These are phyloP conservation scores for Vollenhovia emeryi DNA, from an alignment of 1,140 invertebrate species.

Conservation along the genomic window DNA sequence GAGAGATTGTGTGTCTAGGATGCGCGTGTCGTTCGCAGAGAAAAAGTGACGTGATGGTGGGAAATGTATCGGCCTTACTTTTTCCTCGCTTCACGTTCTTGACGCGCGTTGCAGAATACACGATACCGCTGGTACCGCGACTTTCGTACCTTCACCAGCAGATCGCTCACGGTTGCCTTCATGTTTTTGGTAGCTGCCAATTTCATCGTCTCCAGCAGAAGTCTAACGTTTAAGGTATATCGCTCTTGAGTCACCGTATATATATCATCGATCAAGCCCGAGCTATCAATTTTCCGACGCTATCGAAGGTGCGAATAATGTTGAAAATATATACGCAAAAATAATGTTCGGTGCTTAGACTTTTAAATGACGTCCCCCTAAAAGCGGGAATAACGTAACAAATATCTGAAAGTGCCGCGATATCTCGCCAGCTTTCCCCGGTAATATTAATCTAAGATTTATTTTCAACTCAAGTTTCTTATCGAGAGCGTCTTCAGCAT, in stretches of 20 bases:
- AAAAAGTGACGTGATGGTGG: slow-evolving; percentile 51
- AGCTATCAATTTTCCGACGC: neutral
- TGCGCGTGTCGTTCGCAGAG: slow-evolving; percentile 44
- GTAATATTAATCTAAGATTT: neutral
- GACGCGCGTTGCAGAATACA: slow-evolving; percentile 76
- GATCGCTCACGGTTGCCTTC: slow-evolving; percentile 53
- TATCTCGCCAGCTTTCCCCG: neutral
- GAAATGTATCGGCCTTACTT: slow-evolving; percentile 72
- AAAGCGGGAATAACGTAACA: neutral
- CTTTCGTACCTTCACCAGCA: slow-evolving; percentile 70
- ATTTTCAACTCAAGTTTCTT: neutral
- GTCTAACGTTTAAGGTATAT: slow-evolving; percentile 14
- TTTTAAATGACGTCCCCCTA: neutral
- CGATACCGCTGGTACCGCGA: slow-evolving; percentile 79
- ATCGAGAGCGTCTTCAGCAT: neutral
- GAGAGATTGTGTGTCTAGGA: slow-evolving; percentile 21
- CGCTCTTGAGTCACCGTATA: slow-evolving; percentile 29
- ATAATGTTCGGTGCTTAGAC: neutral
- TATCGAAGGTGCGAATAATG: neutral
- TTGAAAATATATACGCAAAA: neutral
- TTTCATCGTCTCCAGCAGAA: slow-evolving; percentile 55
- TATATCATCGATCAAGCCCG: slow-evolving; percentile 17
- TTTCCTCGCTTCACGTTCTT: slow-evolving; percentile 68
- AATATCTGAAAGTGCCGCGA: neutral
- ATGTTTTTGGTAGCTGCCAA: slow-evolving; percentile 55